Evolutionary conservation across 2,888 invertebrate species (phyloP), one percentile per base, ranked within the genome.

Genomic region (Polia nebulosa): DNA sequence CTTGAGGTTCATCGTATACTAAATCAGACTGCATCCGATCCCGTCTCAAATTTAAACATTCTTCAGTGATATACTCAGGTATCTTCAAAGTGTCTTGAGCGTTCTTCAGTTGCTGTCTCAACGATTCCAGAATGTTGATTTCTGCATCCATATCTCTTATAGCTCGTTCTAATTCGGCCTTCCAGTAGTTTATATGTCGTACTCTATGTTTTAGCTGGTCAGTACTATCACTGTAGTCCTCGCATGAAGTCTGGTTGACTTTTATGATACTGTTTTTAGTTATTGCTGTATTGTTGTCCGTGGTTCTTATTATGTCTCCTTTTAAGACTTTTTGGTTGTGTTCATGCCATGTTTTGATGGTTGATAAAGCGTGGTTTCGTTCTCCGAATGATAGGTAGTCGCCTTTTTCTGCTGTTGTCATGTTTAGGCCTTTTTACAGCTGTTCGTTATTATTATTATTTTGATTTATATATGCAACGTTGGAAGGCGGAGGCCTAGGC

Each of bases 1-100:
- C 97, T 91, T 98, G 98, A 0, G 97, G 97, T 60, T 96, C 96
- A 84, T 98, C 98, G 47, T 97, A 96, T 0, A 97, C 97, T 2
- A 98, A 90, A 89, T 98, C 98, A 0, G 97, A 96, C 82, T 98
- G 97, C 82, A 97, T 96, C 58, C 98, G 96, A 13, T 96, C 96
- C 0, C 97, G 94, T 80, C 98, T 95, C 34, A 97, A 89, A 60
- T 97, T 96, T 17, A 98, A 88, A 82, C 98, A 98, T 90, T 98
- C 98, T 11, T 97, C 97, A 1, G 96, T 97, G 81, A 95, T 92
- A 58, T 90, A 90, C 64, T 93, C 89, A 0, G 92, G 94, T 68
- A 89, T 91, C 58, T 91, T 95, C 1, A 94, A 64, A 0, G 89
- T 88, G 20, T 92, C 92, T 84, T 92, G 93, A 8, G 95, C 94